phyloP scores from a whole-genome alignment of 2,113 vertebrate species.

The Paedocypris sp. region DNA sequence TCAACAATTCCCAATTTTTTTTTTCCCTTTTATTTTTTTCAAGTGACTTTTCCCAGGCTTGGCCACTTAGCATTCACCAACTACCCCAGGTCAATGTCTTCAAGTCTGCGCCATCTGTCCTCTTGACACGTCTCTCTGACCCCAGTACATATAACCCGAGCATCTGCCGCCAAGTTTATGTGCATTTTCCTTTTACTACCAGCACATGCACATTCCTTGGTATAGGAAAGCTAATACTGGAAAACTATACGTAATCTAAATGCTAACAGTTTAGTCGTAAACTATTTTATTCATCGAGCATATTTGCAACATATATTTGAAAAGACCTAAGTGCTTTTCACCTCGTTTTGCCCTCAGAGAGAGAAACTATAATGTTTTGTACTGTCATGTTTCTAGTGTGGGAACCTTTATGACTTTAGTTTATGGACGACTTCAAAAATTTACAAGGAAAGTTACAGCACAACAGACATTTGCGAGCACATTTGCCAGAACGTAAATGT shows the following conservation, averaged over 20 bases:
- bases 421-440: not conserved
- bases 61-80: not conserved
- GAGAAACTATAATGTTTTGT: no score
- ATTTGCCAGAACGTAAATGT: slow-evolving; percentile 5
- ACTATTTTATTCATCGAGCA: not conserved
- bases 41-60: not conserved
- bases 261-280: no score
- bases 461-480: slow-evolving; percentile 18
- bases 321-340: not conserved
- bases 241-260: no score
- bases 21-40: not conserved
- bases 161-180: slow-evolving; percentile 22
- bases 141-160: not conserved
- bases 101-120: slow-evolving; percentile 1
- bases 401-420: not conserved
- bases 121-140: not conserved
- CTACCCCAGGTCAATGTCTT: not conserved
- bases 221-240: slow-evolving; percentile 29
- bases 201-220: not conserved
- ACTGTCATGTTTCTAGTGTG: not conserved
- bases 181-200: slow-evolving; percentile 33
- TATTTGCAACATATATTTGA: not conserved
- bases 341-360: no score
- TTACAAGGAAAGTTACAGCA: slow-evolving; percentile 9
- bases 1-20: no score